These are phyloP conservation scores for Plectrocnemia conspersa DNA, from an alignment of 1,140 invertebrate genomes.

Conservation along the genomic window DNA sequence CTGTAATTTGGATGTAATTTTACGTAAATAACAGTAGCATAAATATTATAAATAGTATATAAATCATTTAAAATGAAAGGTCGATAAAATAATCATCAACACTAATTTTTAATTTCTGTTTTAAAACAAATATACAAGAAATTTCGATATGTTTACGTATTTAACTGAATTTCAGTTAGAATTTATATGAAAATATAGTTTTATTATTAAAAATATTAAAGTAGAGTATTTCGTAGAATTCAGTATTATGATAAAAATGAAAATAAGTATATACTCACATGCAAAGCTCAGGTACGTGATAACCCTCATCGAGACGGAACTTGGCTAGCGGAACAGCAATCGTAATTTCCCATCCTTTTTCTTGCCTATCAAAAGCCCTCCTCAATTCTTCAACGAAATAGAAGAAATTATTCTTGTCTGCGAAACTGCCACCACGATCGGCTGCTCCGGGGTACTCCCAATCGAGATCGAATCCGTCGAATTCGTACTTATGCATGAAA, in stretches of 20 bases:
- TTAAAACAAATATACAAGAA: no score
- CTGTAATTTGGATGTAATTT: no score
- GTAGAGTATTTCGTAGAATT: no score
- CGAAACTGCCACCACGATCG: slow-evolving; percentile 74
- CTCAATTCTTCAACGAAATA: slow-evolving; percentile 77
- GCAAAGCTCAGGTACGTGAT: slow-evolving; percentile 84
- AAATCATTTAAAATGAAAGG: no score
- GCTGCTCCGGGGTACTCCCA: slow-evolving; percentile 84
- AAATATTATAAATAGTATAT: no score
- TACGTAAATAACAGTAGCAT: no score
- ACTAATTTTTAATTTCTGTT: no score
- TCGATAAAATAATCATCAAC: no score
- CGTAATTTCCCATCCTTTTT: slow-evolving; percentile 78
- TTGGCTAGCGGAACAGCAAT: slow-evolving; percentile 82
- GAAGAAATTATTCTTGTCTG: slow-evolving; percentile 78
- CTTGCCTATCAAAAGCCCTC: slow-evolving; percentile 67
- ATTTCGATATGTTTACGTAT: no score
- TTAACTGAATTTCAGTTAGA: no score
- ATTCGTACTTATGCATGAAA: slow-evolving; percentile 70
- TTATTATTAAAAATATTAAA: slow-evolving; percentile 16
- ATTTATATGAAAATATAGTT: not conserved
- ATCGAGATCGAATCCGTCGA: slow-evolving; percentile 79
- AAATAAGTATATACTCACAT: slow-evolving; percentile 68
- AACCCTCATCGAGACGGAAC: slow-evolving; percentile 78
- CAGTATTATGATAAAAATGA: no score